phyloP scores from a whole-genome alignment of 2,888 invertebrate genomes.

The Limnephilus marmoratus region DNA sequence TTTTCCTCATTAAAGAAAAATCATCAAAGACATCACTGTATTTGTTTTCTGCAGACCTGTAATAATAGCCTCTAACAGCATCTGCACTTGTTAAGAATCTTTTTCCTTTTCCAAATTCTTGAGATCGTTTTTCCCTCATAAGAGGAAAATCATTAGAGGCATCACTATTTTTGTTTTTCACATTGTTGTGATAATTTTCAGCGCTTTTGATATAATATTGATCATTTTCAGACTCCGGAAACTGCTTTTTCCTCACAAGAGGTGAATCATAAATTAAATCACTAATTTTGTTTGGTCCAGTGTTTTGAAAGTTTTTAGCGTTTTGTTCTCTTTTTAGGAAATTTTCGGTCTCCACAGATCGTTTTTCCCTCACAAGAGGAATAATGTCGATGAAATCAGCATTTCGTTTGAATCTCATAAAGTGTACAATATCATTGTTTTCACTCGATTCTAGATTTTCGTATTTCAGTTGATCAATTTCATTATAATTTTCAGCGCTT shows the following conservation, averaged over 20 bases:
- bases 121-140: background rate
- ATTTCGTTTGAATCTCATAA: background rate
- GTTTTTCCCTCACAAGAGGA: background rate
- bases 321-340: background rate
- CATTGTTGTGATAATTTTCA: no score
- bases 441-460: background rate
- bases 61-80: no score
- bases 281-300: background rate
- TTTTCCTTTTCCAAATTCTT: background rate
- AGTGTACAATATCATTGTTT: background rate
- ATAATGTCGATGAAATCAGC: background rate
- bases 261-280: background rate
- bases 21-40: background rate
- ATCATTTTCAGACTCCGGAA: no score
- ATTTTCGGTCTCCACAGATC: background rate
- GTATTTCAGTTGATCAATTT: background rate
- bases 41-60: no score
- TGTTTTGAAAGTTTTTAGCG: background rate
- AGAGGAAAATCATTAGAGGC: background rate
- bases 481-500: background rate
- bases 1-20: background rate
- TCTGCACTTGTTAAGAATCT: background rate
- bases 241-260: no score
- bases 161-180: no score
- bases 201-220: no score